Evolutionary conservation across 2,888 invertebrate genomes (phyloP).

Genomic region (Azorinus chamasolen): DNA sequence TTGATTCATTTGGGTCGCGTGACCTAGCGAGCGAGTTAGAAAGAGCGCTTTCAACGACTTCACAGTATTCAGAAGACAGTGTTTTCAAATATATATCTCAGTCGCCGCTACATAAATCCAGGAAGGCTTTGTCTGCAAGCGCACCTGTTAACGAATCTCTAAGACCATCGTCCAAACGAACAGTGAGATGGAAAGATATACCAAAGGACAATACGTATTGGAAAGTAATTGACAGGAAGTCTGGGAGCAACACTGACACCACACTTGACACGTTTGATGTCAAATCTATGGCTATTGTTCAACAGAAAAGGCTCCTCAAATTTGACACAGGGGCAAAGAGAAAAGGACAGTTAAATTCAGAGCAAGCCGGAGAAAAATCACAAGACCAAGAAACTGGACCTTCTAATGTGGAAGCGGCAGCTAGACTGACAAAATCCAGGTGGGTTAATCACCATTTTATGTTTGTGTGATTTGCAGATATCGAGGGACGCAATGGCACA

Average conservation of each 20-base stretch:
- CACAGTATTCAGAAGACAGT: conserved; percentile 36
- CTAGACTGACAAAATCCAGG: conserved; percentile 35
- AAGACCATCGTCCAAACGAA: conserved; percentile 12
- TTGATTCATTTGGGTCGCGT: background rate
- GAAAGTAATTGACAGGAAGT: conserved; percentile 30
- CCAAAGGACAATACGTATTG: conserved; percentile 46
- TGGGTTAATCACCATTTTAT: conserved; percentile 12
- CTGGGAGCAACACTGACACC: background rate
- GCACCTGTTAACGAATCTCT: conserved; percentile 30
- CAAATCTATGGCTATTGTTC: conserved; percentile 45
- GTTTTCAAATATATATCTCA: background rate
- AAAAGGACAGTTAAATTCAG: background rate
- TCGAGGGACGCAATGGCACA: no score
- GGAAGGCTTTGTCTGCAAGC: conserved; percentile 46
- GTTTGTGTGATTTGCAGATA: no score
- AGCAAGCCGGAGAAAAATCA: background rate
- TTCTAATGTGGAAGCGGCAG: conserved; percentile 3
- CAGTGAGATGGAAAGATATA: conserved; percentile 57
- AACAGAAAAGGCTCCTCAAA: conserved; percentile 56
- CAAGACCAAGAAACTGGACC: background rate
- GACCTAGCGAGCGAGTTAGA: background rate
- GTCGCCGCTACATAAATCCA: conserved; percentile 16
- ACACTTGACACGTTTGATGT: conserved; percentile 34
- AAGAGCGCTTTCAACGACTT: conserved; percentile 29
- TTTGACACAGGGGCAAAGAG: conserved; percentile 29